Base-by-base conservation (phyloP, 2,797 vertebrate genomes). In the Danio jaintianensis region DNA sequence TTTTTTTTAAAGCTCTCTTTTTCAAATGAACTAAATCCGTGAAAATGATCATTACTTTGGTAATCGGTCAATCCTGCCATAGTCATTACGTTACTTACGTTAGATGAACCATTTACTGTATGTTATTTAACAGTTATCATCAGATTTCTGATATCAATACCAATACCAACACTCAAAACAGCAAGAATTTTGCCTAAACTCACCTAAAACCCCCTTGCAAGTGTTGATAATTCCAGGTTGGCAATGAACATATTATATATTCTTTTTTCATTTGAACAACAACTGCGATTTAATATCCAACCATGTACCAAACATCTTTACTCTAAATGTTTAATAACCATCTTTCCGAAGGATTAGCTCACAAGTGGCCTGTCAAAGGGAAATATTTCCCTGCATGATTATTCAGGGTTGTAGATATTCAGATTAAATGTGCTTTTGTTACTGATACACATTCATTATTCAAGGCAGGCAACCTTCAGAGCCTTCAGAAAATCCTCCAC, bases 341-440 rank as follows among this genome's bases (percentile, higher is more conserved):
- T 68, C 75, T 58, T 68, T 79, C 36, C 52, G 47, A 62, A 52
- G 77, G 77, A 79, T 79, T 79, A 62, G 56, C 77, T 62, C 45
- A 62, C 61, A 79, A 70, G 53, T 56, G 20, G 53, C 42, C 29
- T 53, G 77, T 69, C 66, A 62, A 38, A 69, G 36, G 36, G 5
- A 79, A 69, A 79, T 43, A 61, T 71, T 43, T 70, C 77, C 45
- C 67, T 9, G 36, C 0, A 15, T 71, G 45, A 70, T 71, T 70
- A 79, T 70, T 70, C 42, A 79, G 36, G 67, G 66, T 40, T 59
- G 55, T 12, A 78, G 71, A 80, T 67, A 22, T 74, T 80, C 20
- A 15, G 66, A 78, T 78, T 70, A 78, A 69, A 79, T 59, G 76
- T 22, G 76, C 52, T 78, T 69, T 78, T 68, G 75, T 38, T 70